Conservation (phyloP, 1,140 invertebrate species). For the Temnothorax curvispinosus region DNA sequence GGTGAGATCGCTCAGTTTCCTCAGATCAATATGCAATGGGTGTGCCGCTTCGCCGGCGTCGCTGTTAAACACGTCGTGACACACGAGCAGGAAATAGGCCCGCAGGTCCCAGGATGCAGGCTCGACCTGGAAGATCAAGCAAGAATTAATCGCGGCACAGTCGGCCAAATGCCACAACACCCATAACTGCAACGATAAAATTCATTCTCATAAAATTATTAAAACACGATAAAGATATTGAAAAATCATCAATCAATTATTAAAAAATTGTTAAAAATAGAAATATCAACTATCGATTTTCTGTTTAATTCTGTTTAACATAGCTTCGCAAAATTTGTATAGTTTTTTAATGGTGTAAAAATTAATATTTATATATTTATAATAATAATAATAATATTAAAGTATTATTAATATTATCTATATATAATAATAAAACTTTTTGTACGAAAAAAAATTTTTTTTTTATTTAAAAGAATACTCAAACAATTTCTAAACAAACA, state of each 20-base stretch:
- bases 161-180: not conserved
- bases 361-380: not conserved
- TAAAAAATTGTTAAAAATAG: not conserved
- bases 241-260: not conserved
- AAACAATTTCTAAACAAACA: not conserved
- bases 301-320: not conserved
- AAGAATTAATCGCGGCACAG: not conserved
- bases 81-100: slow-evolving; percentile 1
- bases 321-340: not conserved
- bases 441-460: not conserved
- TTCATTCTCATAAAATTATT: not conserved
- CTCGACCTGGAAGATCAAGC: slow-evolving; percentile 48
- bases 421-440: not conserved
- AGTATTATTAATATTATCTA: not conserved
- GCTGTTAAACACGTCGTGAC: slow-evolving; percentile 29
- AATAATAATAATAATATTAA: not conserved
- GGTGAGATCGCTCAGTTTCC: not conserved
- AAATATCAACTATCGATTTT: not conserved
- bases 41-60: slow-evolving; percentile 40
- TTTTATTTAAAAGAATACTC: not conserved
- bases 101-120: slow-evolving; percentile 40
- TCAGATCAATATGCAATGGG: slow-evolving; percentile 49
- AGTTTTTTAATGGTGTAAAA: not conserved
- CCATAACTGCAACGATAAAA: not conserved
- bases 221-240: not conserved